phyloP scores from a whole-genome alignment of 2,888 invertebrate species.

The Ennomos quercinarius region DNA sequence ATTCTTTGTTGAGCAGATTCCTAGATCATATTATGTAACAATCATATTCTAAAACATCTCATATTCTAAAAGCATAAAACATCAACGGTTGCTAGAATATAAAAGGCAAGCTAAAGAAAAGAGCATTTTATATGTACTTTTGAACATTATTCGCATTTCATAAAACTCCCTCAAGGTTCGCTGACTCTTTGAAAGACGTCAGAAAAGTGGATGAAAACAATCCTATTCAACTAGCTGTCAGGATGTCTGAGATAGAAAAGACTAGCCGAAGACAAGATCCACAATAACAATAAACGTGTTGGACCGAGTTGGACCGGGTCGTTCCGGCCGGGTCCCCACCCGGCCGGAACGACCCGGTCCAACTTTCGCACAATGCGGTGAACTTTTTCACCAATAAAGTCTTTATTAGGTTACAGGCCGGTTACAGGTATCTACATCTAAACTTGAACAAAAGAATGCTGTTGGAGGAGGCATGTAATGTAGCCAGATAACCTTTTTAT shows the following conservation, averaged over 20 bases:
- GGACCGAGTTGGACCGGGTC: slow-evolving; percentile 46
- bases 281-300: slow-evolving; percentile 62
- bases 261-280: slow-evolving; percentile 47
- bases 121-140: slow-evolving; percentile 27
- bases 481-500: too few relatives aligned
- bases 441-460: slow-evolving; percentile 1
- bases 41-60: background rate
- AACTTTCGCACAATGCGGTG: slow-evolving; percentile 38
- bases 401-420: slow-evolving; percentile 25
- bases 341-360: slow-evolving; percentile 56
- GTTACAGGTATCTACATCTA: slow-evolving; percentile 30
- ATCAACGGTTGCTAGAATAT: slow-evolving; percentile 10
- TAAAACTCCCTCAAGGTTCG: slow-evolving; percentile 48
- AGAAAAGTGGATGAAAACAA: slow-evolving; percentile 58
- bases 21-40: too few relatives aligned
- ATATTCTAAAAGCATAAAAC: slow-evolving; percentile 12
- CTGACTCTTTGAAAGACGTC: slow-evolving; percentile 52
- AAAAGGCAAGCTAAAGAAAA: slow-evolving; percentile 23
- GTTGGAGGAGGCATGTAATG: too few relatives aligned
- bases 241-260: slow-evolving; percentile 44
- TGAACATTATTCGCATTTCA: slow-evolving; percentile 40
- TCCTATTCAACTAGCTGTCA: slow-evolving; percentile 56
- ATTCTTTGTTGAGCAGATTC: too few relatives aligned
- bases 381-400: slow-evolving; percentile 22
- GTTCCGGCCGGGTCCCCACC: slow-evolving; percentile 58